phyloP scores from a whole-genome alignment of 2,888 invertebrate genomes.

The Synergus umbraculus region DNA sequence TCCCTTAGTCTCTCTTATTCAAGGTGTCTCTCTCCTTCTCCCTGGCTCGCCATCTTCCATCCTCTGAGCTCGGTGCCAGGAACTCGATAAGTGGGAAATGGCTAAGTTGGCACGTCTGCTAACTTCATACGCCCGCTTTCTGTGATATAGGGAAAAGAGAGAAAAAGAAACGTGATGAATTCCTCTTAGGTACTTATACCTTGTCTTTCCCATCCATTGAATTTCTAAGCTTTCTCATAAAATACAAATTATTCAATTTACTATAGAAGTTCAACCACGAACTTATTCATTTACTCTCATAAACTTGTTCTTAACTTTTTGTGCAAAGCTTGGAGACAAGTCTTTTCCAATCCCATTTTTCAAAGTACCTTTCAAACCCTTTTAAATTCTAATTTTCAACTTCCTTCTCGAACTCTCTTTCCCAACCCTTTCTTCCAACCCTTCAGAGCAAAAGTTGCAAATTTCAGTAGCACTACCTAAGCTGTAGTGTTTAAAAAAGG shows the following conservation, averaged over 20 bases:
- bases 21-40: conserved; percentile 47
- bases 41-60: conserved; percentile 21
- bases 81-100: conserved; percentile 66
- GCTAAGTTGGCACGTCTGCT: conserved; percentile 65
- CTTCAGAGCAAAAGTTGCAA: background rate
- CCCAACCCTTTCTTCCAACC: background rate
- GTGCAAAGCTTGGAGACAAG: too few species aligned
- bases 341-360: too few species aligned
- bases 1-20: conserved; percentile 14
- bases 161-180: conserved; percentile 36
- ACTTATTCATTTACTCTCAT: too few species aligned
- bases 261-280: background rate
- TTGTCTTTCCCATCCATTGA: background rate
- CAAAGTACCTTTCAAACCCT: too few species aligned
- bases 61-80: conserved; percentile 35
- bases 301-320: too few species aligned
- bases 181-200: conserved; percentile 12
- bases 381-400: too few species aligned
- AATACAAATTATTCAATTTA: conserved; percentile 3
- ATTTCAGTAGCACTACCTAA: too few species aligned
- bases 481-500: too few species aligned
- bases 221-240: background rate
- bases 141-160: conserved; percentile 21
- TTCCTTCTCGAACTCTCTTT: too few species aligned
- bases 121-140: conserved; percentile 62